phyloP scores from a whole-genome alignment of 2,113 vertebrate species.

The Lanius collurio region DNA sequence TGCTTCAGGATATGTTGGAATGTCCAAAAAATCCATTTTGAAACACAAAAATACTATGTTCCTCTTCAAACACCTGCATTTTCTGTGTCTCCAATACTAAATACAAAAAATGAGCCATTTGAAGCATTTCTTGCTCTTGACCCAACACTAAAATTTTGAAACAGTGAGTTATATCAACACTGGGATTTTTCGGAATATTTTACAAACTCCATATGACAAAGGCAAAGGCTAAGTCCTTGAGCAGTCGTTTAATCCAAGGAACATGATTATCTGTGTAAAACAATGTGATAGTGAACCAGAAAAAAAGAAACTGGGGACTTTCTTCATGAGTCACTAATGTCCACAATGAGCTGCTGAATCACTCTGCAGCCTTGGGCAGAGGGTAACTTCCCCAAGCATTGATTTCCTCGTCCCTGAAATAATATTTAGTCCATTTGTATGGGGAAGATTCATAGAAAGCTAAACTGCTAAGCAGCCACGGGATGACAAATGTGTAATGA shows the following conservation, averaged over 20 bases:
- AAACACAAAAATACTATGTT: not conserved
- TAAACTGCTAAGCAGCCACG: not conserved
- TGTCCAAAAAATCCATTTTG: not conserved
- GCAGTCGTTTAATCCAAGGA: not conserved
- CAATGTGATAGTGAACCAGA: not conserved
- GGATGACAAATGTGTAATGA: not conserved
- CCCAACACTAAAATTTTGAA: not conserved
- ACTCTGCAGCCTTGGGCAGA: not conserved
- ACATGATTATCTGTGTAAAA: not conserved
- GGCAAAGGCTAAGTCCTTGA: not conserved
- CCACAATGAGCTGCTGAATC: not conserved
- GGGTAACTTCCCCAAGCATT: not conserved
- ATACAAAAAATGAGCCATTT: not conserved
- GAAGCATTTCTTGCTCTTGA: not conserved
- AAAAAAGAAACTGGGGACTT: not conserved
- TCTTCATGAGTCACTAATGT: not conserved
- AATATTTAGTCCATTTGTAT: not conserved
- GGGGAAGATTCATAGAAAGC: not conserved
- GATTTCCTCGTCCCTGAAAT: not conserved
- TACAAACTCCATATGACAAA: not conserved
- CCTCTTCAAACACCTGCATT: not conserved
- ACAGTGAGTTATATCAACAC: not conserved
- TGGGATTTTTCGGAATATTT: not conserved
- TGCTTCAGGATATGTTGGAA: not conserved
- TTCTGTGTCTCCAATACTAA: not conserved